Evolutionary conservation across 2,113 vertebrate species (phyloP).

Genomic region (Phalacrocorax aristotelis): DNA sequence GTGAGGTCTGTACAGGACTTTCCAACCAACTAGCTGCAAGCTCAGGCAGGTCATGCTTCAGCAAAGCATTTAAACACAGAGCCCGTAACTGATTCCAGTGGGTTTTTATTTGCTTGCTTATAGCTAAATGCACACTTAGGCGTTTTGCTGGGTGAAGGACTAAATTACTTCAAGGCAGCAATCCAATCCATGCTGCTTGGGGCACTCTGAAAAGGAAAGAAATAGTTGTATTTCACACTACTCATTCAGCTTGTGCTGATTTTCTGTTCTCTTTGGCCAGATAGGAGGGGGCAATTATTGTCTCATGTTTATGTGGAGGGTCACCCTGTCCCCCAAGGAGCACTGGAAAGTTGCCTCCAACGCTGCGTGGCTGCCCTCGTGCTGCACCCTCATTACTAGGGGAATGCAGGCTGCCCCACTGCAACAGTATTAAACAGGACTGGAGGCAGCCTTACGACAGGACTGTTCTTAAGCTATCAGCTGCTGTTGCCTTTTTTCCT

Average conservation of each 20-base stretch:
- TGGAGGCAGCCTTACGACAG: not conserved
- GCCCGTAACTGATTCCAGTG: not conserved
- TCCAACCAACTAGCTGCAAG: not conserved
- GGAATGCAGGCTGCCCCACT: fast-evolving
- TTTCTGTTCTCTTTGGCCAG: not conserved
- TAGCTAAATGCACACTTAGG: not conserved
- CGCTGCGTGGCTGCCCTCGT: fast-evolving
- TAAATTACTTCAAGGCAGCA: not conserved
- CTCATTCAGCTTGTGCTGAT: not conserved
- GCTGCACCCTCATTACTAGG: not conserved
- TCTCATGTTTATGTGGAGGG: fast-evolving
- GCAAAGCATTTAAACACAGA: not conserved
- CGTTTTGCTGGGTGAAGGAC: not conserved
- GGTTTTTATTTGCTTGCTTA: not conserved
- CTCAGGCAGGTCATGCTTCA: not conserved
- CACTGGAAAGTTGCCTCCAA: not conserved
- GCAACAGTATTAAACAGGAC: not conserved
- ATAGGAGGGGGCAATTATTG: not conserved
- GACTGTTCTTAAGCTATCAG: not conserved
- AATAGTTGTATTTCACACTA: not conserved
- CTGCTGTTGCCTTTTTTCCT: not conserved
- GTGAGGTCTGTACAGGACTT: not conserved
- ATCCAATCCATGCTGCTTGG: not conserved
- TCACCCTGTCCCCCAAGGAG: not conserved
- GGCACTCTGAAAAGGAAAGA: not conserved